A percentile compares a stretch with the other conserved stretches of the same genome.
These are phyloP conservation scores for Aptenodytes patagonicus DNA, from an alignment of 2,113 vertebrate genomes.

Conservation along the genomic window DNA sequence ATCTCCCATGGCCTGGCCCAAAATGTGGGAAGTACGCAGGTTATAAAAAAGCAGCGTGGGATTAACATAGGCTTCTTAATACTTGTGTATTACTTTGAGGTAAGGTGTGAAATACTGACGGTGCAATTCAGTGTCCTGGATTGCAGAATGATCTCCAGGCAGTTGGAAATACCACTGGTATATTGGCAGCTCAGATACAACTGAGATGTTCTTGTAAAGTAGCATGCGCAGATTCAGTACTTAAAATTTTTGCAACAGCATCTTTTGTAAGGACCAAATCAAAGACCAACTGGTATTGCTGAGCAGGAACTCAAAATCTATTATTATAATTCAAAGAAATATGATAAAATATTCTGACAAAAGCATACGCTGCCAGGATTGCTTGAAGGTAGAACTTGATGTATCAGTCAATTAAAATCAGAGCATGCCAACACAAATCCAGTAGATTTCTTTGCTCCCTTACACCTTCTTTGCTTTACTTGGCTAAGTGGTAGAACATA, in stretches of 20 bases:
- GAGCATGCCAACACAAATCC: neutral
- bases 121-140: neutral
- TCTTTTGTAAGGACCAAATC: neutral
- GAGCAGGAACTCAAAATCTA: neutral
- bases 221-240: neutral
- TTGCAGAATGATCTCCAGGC: neutral
- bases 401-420: neutral
- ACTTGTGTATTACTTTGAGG: neutral
- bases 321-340: neutral
- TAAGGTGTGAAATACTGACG: neutral
- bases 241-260: neutral
- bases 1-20: neutral
- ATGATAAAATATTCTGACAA: neutral
- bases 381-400: neutral
- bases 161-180: neutral
- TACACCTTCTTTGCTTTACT: neutral
- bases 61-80: neutral
- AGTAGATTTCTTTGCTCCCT: neutral
- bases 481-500: neutral
- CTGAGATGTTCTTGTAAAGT: neutral
- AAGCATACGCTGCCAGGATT: neutral
- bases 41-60: neutral
- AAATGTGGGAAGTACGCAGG: neutral
- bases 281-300: neutral
- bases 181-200: neutral